These are phyloP conservation scores for Anarsia innoxiella DNA, from an alignment of 2,888 invertebrate genomes.

Conservation along the genomic window DNA sequence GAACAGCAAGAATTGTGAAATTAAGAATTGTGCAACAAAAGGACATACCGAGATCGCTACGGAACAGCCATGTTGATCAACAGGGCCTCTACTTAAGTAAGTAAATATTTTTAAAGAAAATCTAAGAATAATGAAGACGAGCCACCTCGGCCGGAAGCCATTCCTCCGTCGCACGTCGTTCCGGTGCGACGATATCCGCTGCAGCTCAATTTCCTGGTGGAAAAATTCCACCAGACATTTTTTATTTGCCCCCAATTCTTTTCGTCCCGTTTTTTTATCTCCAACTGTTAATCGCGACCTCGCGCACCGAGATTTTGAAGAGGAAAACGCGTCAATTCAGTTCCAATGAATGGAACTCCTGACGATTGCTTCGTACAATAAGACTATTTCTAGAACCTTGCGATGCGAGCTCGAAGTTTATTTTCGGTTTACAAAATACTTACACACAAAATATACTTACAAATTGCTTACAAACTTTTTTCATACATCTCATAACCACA, in stretches of 20 bases:
- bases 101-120: conserved; percentile 33
- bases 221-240: conserved; percentile 38
- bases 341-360: background rate
- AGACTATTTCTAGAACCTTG: too few relatives aligned
- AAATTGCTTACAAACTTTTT: too few relatives aligned
- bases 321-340: background rate
- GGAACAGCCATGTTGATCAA: too few relatives aligned
- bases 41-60: too few relatives aligned
- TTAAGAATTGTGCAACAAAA: too few relatives aligned
- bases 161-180: conserved; percentile 60
- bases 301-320: conserved; percentile 19
- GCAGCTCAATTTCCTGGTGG: conserved; percentile 69
- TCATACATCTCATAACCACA: too few relatives aligned
- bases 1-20: too few relatives aligned
- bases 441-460: too few relatives aligned
- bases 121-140: conserved; percentile 54
- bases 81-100: too few relatives aligned
- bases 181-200: conserved; percentile 71
- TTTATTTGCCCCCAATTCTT: conserved; percentile 49
- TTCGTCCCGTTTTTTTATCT: conserved; percentile 38
- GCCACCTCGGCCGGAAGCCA: conserved; percentile 60
- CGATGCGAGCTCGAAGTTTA: too few relatives aligned
- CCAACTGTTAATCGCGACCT: conserved; percentile 22
- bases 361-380: too few relatives aligned
- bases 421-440: too few relatives aligned